Evolutionary conservation across 2,888 invertebrate species (phyloP).

Genomic region (Parthenolecanium corni): DNA sequence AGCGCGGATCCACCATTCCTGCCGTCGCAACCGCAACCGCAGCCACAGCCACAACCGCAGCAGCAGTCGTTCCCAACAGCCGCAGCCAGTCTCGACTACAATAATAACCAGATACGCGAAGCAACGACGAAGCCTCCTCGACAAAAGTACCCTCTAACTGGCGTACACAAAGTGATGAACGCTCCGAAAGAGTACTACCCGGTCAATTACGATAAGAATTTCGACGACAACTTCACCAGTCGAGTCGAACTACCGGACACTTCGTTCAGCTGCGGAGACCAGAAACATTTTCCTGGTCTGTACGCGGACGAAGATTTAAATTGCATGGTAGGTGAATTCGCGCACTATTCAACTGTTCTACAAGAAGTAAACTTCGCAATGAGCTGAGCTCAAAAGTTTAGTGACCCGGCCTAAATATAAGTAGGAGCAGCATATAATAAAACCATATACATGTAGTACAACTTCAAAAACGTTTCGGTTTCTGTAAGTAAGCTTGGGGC

Average conservation of each 20-base stretch:
- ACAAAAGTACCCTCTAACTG: constrained; percentile 36
- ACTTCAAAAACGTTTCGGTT: too few species aligned
- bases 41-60: constrained; percentile 30
- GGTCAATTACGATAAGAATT: constrained; percentile 76
- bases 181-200: constrained; percentile 81
- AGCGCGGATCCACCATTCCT: not conserved
- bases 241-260: constrained; percentile 75
- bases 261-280: constrained; percentile 72
- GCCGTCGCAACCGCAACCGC: constrained; percentile 35
- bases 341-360: not conserved
- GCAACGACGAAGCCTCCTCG: constrained; percentile 37
- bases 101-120: constrained; percentile 15
- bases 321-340: constrained; percentile 68
- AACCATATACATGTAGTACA: too few species aligned
- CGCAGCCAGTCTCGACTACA: not conserved
- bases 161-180: constrained; percentile 64
- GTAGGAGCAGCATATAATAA: too few species aligned
- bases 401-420: too few species aligned
- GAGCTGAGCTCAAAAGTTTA: too few species aligned
- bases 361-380: too few species aligned
- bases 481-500: too few species aligned
- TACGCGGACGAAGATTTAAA: constrained; percentile 79
- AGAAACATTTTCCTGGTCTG: constrained; percentile 79
- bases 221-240: constrained; percentile 75
- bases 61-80: constrained; percentile 37